Evolutionary conservation across 2,888 invertebrate species (phyloP), one percentile per base, ranked within the genome.

Genomic region (Stenurella melanura): DNA sequence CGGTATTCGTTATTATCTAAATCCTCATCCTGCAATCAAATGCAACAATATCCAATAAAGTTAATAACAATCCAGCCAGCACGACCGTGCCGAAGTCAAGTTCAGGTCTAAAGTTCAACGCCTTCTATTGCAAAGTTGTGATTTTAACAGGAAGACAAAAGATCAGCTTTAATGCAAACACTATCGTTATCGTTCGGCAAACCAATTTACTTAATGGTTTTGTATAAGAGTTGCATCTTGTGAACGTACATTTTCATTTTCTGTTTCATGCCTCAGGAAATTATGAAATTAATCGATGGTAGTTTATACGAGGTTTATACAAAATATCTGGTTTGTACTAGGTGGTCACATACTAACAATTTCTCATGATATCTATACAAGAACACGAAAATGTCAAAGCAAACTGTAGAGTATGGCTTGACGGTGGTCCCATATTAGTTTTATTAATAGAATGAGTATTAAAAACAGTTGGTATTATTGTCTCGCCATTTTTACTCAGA

Each of bases 31-130:
- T 34, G 63, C 63, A 30, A 30, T 30, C 17, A 10, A 61, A 30
- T 61, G 61, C 61, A 61, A 61, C 61, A 61, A 61, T 61, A 61
- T 61, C 61, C 15, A 64, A 64, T 38, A 64, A 34, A 64, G 18
- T 64, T 42, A 64, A 64, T 30, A 42, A 64, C 38, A 64, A 42
- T 38, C 17, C 38, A 64, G 42, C 17, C 38, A 42, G 34, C 42
- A 64, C 64, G 38, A 64, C 42, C 34, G 64, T 64, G 64, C 19
- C 42, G 42, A 64, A 17, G 38, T 64, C 64, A 42, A 64, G 64
- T 64, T 64, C 64, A 64, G 42, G 42, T 64, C 30, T 19, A 64
- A 64, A 70, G 70, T 70, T 70, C 70, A 70, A 70, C 60, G 70
- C 50, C 58, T 60, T 64, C 60, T 60, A 70, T 34, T 60, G 70